Base-by-base conservation (phyloP, 2,797 vertebrate species). In the Rhinophrynus dorsalis region DNA sequence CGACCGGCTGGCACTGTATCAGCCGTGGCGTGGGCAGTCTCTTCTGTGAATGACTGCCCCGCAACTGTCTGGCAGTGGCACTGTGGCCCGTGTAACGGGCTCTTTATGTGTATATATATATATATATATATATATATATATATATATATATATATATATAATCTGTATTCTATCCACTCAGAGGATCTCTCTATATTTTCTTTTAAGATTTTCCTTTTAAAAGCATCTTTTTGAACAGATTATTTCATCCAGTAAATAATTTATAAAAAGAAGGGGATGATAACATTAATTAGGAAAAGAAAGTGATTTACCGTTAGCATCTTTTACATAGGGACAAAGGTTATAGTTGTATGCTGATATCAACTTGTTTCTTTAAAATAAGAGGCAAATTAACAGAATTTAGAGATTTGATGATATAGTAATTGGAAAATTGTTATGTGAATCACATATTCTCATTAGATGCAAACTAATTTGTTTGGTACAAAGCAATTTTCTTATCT, bases 361-460 rank as follows among this genome's bases (percentile, higher is more conserved):
- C 58, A 15, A 48, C 48, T 32, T 50, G 23, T 21, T 17, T 38
- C 17, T 40, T 40, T 50, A 33, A 68, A 50, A 58, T 58, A 42
- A 38, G 12, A 20, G 23, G 1, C 23, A 68, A 59, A 68, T 57
- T 57, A 67, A 56, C 29, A 57, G 23, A 67, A 47, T 58, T 58
- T 57, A 50, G 44, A 48, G 50, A 29, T 21, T 17, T 26, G 27
- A 38, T 17, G 21, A 67, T 47, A 15, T 23, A 48, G 10, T 57
- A 57, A 58, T 38, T 59, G 65, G 32, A 68, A 57, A 58, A 68
- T 68, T 68, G 24, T 68, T 50, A 68, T 68, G 65, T 58, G 18
- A 44, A 58, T 58, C 55, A 68, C 65, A 58, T 68, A 48, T 18
- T 58, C 65, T 68, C 65, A 68, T 68, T 68, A 68, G 42, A 58